A percentile compares a stretch with the other conserved stretches of the same genome.
Evolutionary conservation across 1,140 invertebrate genomes (phyloP).

Genomic region (Pseudomyrmex pallidus): DNA sequence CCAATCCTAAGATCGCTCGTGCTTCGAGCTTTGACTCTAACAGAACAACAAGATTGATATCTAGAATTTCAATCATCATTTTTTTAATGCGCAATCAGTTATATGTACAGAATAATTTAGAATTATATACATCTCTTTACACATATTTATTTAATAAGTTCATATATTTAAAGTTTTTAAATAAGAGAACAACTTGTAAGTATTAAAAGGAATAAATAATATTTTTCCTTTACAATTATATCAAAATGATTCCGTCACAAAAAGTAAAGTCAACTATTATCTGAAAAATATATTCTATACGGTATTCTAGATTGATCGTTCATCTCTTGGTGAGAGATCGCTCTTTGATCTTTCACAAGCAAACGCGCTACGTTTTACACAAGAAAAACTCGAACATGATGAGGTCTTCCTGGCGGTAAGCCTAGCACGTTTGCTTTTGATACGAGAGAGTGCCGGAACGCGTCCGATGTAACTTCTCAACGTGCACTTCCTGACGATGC

Average conservation of each 20-base stretch:
- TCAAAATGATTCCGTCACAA: not conserved
- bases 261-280: constrained; percentile 6
- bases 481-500: constrained; percentile 33
- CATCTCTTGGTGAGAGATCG: constrained; percentile 22
- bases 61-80: too few relatives aligned
- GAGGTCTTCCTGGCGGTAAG: constrained; percentile 30
- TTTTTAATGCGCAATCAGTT: too few relatives aligned
- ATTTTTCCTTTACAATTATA: too few relatives aligned
- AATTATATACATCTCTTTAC: too few relatives aligned
- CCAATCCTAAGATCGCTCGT: too few relatives aligned
- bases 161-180: not conserved
- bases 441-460: constrained; percentile 24
- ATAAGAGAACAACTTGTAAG: not conserved
- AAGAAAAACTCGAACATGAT: constrained; percentile 15
- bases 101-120: too few relatives aligned
- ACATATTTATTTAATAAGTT: too few relatives aligned
- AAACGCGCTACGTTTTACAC: constrained; percentile 25
- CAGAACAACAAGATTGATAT: too few relatives aligned
- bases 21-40: too few relatives aligned
- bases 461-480: constrained; percentile 52
- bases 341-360: constrained; percentile 32
- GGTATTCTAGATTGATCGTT: constrained; percentile 22
- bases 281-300: not conserved
- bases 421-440: constrained; percentile 33
- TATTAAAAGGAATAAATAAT: too few relatives aligned